Evolutionary conservation across 2,888 invertebrate species (phyloP).

Genomic region (Lycocerus yunnanus): DNA sequence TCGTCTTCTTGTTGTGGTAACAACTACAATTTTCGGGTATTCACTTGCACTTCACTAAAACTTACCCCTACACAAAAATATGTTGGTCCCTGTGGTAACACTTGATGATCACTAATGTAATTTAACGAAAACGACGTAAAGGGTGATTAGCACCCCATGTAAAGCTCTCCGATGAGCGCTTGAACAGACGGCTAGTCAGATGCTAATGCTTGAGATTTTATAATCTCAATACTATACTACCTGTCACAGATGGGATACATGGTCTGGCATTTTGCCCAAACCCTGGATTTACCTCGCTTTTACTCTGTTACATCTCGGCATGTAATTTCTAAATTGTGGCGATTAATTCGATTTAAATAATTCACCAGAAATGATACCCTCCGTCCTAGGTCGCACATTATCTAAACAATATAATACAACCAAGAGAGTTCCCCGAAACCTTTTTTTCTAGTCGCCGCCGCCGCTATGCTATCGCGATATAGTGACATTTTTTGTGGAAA

Average conservation of each 20-base stretch:
- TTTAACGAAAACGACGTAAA: constrained; percentile 18
- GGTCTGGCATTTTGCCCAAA: constrained; percentile 42
- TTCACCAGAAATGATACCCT: not conserved
- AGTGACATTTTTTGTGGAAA: too few relatives aligned
- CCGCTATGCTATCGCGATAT: too few relatives aligned
- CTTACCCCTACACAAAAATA: constrained; percentile 53
- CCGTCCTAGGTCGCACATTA: not conserved
- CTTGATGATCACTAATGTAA: constrained; percentile 37
- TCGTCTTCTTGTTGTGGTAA: not conserved
- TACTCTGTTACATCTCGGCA: constrained; percentile 14
- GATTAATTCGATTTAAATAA: not conserved
- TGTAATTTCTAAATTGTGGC: constrained; percentile 13
- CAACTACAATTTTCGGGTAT: not conserved
- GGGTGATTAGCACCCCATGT: constrained; percentile 30
- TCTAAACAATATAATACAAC: not conserved
- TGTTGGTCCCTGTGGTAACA: constrained; percentile 51
- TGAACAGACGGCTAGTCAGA: constrained; percentile 62
- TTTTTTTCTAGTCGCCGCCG: too few relatives aligned
- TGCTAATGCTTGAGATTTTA: constrained; percentile 61
- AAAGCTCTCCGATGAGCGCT: constrained; percentile 21
- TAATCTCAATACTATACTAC: constrained; percentile 60
- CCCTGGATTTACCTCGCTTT: constrained; percentile 33
- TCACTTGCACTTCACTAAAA: constrained; percentile 38
- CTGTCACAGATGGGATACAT: constrained; percentile 54
- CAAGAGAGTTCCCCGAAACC: too few relatives aligned